Base-by-base conservation (phyloP, 1,140 invertebrate species). In the Drosophila pallidifrons region DNA sequence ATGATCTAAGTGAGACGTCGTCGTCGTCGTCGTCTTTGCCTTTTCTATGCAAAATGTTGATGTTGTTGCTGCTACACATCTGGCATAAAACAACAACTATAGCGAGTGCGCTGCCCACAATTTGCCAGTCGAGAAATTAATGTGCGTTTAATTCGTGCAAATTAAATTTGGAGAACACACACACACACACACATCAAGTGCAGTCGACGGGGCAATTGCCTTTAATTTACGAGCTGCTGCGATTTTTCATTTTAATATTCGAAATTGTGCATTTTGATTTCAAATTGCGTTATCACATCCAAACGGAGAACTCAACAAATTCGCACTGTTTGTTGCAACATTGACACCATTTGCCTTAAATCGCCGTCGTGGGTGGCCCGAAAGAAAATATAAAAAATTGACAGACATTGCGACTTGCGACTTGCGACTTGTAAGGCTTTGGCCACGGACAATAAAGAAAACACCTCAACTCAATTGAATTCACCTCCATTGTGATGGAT, bases 1-100 rank as follows among this genome's bases (percentile, higher is more conserved):
- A 88, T 88, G 83, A 88, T 88, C 85, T 88, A 89, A 88, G 85
- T 88, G 85, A 83, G 83, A 88, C 71, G 72, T 69, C 73, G 83
- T 63, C 82, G 69, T 79, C 69, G 7, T 8, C 47, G 55, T 79
- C 75, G 67, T 75, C 46, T 25, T 58, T 67, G 74, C 16, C 3
- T 25, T 25, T 79, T 79, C 45, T 66, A 79, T 64, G 69, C 75
- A 68, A 76, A 76, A 76, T 76, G 46, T 65, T 68, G 41, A 47
- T 70, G 38, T 64, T 66, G 55, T 61, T 75, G 55, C 55, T 70
- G 60, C 81, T 63, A 80, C 81, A 83, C 81, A 85, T 81, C 82
- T 86, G 82, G 81, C 77, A 74, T 32, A 60, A 61, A 32, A 43
- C 25, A 13, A 45, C 15, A 51, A 16, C 30, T 60, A 32, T 7